phyloP scores from a whole-genome alignment of 2,113 vertebrate genomes.

The Caloenas nicobarica region DNA sequence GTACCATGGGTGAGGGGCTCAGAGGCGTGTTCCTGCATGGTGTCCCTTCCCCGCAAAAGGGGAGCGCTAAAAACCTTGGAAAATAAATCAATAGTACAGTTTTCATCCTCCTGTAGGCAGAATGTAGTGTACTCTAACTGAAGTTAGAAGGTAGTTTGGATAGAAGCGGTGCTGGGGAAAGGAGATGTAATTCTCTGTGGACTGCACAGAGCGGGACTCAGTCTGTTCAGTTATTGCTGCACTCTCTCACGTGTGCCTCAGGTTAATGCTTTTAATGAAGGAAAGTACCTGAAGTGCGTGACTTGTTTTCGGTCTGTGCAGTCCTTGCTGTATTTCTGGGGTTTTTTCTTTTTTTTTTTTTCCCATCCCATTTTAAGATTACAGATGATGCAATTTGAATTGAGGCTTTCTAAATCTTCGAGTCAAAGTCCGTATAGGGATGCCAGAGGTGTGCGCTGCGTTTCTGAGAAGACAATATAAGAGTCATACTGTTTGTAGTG shows the following conservation, averaged over 20 bases:
- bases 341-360: background rate
- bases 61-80: background rate
- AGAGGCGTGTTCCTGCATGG: background rate
- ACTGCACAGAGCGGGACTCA: background rate
- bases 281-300: background rate
- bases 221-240: background rate
- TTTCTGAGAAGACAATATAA: background rate
- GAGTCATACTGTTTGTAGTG: background rate
- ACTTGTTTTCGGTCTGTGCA: background rate
- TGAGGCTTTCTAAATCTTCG: background rate
- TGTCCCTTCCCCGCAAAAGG: background rate
- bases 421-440: background rate
- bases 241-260: background rate
- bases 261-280: background rate
- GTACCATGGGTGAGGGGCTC: background rate
- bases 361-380: background rate
- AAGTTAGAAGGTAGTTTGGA: background rate
- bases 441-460: background rate
- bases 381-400: background rate
- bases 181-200: fast-evolving
- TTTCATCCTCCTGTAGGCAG: background rate
- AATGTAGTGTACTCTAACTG: background rate
- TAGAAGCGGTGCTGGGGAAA: background rate
- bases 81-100: background rate
- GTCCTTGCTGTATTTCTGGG: background rate